Percentiles rank a stretch among this genome's conserved stretches.
phyloP scores from a whole-genome alignment of 2,888 invertebrate species.

The Lymantria monacha region DNA sequence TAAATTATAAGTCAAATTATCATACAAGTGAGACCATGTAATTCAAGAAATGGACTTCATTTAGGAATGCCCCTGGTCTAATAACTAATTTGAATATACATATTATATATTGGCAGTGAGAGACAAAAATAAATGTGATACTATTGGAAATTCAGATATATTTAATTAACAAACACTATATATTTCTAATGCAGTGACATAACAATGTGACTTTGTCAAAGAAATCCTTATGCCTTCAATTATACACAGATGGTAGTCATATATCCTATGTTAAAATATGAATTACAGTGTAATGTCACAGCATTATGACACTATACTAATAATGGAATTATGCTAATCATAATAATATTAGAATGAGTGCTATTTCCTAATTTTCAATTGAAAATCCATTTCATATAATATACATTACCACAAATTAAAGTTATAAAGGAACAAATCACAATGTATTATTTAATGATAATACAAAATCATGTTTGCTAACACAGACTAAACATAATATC shows the following conservation, averaged over 20 bases:
- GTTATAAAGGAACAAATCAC: slow-evolving; percentile 72
- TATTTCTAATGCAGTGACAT: slow-evolving; percentile 7
- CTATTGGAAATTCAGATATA: slow-evolving; percentile 23
- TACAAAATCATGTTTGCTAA: slow-evolving; percentile 58
- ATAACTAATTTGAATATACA: slow-evolving; percentile 45
- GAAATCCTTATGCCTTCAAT: background rate
- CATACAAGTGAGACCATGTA: slow-evolving; percentile 76
- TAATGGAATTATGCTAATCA: slow-evolving; percentile 33
- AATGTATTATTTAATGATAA: slow-evolving; percentile 49
- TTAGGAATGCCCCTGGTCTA: slow-evolving; percentile 64
- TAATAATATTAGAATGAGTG: slow-evolving; percentile 10
- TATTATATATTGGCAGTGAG: slow-evolving; percentile 61
- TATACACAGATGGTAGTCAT: background rate
- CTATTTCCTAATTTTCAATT: slow-evolving; percentile 25
- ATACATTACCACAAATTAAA: slow-evolving; percentile 40
- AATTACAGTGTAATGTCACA: slow-evolving; percentile 1
- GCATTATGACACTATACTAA: slow-evolving; percentile 25
- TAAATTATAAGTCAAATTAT: slow-evolving; percentile 76
- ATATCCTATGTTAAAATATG: background rate
- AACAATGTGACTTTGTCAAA: background rate
- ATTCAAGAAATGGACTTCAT: slow-evolving; percentile 67
- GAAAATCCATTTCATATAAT: slow-evolving; percentile 62
- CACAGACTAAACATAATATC: slow-evolving; percentile 68
- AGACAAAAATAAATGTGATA: slow-evolving; percentile 38
- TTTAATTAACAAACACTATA: slow-evolving; percentile 13